Evolutionary conservation across 2,113 vertebrate species (phyloP).

Genomic region (Alethe diademata): DNA sequence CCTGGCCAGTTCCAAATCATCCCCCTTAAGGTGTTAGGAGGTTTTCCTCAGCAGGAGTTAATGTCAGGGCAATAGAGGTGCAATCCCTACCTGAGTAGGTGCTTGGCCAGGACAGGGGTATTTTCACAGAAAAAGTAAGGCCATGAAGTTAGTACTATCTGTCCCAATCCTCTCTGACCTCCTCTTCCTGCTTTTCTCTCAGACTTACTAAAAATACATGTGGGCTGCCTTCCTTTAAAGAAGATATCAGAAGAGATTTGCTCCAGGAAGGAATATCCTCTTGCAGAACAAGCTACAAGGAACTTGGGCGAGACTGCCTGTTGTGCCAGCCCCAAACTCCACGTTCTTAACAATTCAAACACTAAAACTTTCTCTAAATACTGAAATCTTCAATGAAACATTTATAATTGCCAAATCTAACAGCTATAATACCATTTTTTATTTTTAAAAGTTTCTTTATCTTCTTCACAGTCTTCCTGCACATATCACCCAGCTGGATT

Average conservation of each 20-base stretch:
- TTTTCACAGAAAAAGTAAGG: neutral
- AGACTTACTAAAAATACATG: slow-evolving; percentile 46
- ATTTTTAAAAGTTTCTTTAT: slow-evolving; percentile 71
- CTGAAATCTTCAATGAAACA: slow-evolving; percentile 64
- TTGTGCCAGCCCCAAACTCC: slow-evolving; percentile 60
- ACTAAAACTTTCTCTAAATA: slow-evolving; percentile 68
- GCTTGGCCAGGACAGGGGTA: neutral
- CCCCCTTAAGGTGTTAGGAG: neutral
- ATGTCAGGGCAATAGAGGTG: neutral
- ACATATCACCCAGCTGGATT: slow-evolving; percentile 65
- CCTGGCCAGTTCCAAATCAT: neutral
- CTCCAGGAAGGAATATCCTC: slow-evolving; percentile 57
- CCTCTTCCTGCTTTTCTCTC: slow-evolving; percentile 37
- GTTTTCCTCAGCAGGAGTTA: neutral
- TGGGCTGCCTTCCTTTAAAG: slow-evolving; percentile 48
- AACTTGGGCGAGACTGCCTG: slow-evolving; percentile 56
- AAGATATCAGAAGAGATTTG: slow-evolving; percentile 51
- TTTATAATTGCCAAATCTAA: slow-evolving; percentile 70
- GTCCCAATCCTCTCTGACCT: neutral
- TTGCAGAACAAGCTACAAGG: slow-evolving; percentile 54
- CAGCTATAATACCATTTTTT: slow-evolving; percentile 69
- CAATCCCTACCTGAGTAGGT: neutral
- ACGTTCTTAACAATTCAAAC: slow-evolving; percentile 62
- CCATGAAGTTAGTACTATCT: neutral
- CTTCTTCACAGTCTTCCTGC: slow-evolving; percentile 68